These are phyloP conservation scores for Coronaproctus castanopsis DNA, from an alignment of 2,888 invertebrate genomes.

Conservation along the genomic window DNA sequence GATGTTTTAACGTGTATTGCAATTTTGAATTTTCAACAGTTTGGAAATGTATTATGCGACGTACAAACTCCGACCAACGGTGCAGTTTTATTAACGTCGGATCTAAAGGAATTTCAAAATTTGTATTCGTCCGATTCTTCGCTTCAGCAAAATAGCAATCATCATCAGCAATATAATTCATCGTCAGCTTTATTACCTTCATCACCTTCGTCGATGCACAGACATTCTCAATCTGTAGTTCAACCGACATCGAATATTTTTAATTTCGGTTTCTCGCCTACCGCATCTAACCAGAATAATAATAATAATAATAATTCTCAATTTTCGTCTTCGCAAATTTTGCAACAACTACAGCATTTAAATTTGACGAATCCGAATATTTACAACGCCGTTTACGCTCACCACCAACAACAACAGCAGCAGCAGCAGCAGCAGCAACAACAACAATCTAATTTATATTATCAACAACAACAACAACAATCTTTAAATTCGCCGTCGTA, in stretches of 20 bases:
- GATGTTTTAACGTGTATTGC: no score
- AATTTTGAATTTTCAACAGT: not conserved
- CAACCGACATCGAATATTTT: slow-evolving; percentile 14
- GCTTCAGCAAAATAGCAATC: not conserved
- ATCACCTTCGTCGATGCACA: slow-evolving; percentile 1
- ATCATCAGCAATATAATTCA: not conserved
- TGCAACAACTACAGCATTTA: slow-evolving; percentile 32
- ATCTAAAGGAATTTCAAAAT: slow-evolving; percentile 13
- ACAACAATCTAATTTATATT: slow-evolving; percentile 26
- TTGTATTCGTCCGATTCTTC: not conserved
- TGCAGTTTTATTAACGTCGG: slow-evolving; percentile 14
- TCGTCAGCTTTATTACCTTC: slow-evolving; percentile 1
- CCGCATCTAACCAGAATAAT: not conserved
- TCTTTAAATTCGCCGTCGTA: not conserved
- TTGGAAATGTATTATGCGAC: slow-evolving; percentile 14
- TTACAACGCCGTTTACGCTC: slow-evolving; percentile 9
- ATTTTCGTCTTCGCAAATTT: slow-evolving; percentile 30
- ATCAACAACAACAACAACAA: slow-evolving; percentile 24
- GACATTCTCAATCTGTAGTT: not conserved
- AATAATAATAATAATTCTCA: slow-evolving; percentile 25
- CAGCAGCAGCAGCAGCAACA: slow-evolving; percentile 24
- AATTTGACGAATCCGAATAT: slow-evolving; percentile 20
- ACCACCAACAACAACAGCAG: slow-evolving; percentile 24
- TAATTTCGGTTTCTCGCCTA: slow-evolving; percentile 20
- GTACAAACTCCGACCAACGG: slow-evolving; percentile 15